Percentiles rank a stretch among this genome's conserved stretches.
These are phyloP conservation scores for Aegotheles bennettii DNA, from an alignment of 2,113 vertebrate genomes.

Conservation along the genomic window DNA sequence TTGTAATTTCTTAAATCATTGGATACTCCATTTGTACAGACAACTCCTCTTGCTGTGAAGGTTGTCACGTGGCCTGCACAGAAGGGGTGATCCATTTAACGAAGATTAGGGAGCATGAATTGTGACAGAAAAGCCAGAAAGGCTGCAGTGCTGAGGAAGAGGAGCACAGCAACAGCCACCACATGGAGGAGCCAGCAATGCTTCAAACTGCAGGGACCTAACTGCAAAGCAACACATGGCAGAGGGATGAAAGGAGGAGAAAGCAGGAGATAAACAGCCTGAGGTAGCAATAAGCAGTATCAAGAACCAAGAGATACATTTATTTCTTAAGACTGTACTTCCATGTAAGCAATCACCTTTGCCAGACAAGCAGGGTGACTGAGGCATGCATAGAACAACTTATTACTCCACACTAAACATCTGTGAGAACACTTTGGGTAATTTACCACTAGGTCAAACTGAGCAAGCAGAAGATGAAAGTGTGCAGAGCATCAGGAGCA, in stretches of 20 bases:
- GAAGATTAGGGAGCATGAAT: neutral
- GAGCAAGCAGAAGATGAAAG: neutral
- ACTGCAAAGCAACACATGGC: neutral
- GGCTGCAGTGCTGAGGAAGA: neutral
- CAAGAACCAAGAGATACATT: neutral
- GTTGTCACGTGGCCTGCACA: neutral
- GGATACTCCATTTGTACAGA: neutral
- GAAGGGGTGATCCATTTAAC: neutral
- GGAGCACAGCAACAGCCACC: neutral
- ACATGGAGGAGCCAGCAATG: accelerated
- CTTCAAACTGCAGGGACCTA: neutral
- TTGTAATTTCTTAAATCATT: neutral
- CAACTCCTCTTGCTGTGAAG: neutral
- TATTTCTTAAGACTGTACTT: neutral
- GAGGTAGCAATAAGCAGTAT: neutral
- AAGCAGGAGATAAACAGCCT: neutral
- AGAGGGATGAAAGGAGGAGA: neutral
- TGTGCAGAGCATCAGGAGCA: accelerated
- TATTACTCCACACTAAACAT: neutral
- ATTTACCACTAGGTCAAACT: neutral
- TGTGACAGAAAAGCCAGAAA: neutral
- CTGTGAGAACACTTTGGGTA: neutral
- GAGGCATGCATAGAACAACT: neutral
- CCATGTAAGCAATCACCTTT: neutral
- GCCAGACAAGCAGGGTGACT: neutral